Percentiles rank a stretch among this genome's conserved stretches.
Conservation (phyloP, 2,888 invertebrate species). For the Calliopum simillimum region DNA sequence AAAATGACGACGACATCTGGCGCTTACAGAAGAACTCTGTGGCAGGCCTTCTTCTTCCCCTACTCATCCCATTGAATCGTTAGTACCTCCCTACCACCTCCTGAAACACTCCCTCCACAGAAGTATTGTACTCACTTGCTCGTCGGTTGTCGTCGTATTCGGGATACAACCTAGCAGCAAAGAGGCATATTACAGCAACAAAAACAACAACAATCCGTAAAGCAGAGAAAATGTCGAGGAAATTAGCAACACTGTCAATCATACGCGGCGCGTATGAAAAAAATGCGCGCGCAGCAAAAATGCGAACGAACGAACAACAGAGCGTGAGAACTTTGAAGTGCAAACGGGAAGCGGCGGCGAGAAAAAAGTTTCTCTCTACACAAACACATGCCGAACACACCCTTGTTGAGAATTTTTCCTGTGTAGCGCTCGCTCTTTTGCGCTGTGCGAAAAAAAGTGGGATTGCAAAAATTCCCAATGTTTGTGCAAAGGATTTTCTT, state of each 20-base stretch:
- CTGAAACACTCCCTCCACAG: not conserved
- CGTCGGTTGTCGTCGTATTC: too few species aligned
- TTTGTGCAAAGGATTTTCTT: not conserved
- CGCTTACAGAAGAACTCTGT: too few species aligned
- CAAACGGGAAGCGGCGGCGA: constrained; percentile 56
- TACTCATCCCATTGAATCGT: too few species aligned
- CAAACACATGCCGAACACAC: constrained; percentile 51
- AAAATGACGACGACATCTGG: constrained; percentile 18
- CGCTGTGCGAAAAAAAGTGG: constrained; percentile 35
- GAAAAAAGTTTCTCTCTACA: constrained; percentile 46
- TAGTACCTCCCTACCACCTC: too few species aligned
- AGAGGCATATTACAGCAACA: constrained; percentile 28
- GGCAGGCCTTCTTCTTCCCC: too few species aligned
- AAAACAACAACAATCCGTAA: constrained; percentile 46
- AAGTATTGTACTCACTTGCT: not conserved
- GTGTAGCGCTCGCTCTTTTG: constrained; percentile 30
- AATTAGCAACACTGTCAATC: constrained; percentile 26
- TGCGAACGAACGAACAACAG: constrained; percentile 36
- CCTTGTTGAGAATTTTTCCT: constrained; percentile 57
- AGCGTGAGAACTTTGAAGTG: constrained; percentile 57
- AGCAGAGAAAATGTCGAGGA: constrained; percentile 24
- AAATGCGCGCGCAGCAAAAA: constrained; percentile 40
- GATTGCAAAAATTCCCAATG: not conserved
- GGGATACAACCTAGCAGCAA: constrained; percentile 19
- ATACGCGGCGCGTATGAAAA: constrained; percentile 11